Percentiles rank a stretch among this genome's conserved stretches.
Evolutionary conservation across 2,113 vertebrate species (phyloP).

Genomic region (Columbina picui): DNA sequence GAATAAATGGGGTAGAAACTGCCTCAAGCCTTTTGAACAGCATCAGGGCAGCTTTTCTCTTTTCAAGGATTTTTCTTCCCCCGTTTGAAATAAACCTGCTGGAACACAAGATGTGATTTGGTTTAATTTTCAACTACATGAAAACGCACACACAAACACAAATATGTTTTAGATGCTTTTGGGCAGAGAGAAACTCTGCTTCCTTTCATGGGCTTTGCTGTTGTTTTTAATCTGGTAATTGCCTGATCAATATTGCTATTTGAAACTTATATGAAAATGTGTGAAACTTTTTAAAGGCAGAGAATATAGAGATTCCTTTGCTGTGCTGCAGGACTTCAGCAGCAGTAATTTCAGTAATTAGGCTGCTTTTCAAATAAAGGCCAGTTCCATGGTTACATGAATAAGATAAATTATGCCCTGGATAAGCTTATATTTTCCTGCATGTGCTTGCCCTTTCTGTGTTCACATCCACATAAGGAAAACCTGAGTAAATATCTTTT

Average conservation of each 20-base stretch:
- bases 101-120: neutral
- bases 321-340: constrained; percentile 27
- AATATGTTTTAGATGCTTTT: neutral
- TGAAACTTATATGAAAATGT: constrained; percentile 22
- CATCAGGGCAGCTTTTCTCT: neutral
- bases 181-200: neutral
- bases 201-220: neutral
- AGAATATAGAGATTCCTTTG: neutral
- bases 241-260: constrained; percentile 44
- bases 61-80: neutral
- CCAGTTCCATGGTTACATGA: constrained; percentile 65
- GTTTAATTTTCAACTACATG: neutral
- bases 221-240: constrained; percentile 27
- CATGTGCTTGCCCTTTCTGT: constrained; percentile 55
- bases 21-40: constrained; percentile 48
- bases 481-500: constrained; percentile 37
- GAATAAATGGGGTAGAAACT: constrained; percentile 68
- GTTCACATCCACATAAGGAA: neutral
- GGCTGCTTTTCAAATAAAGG: constrained; percentile 74
- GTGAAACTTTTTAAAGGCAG: neutral
- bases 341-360: constrained; percentile 66
- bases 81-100: constrained; percentile 15
- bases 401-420: constrained; percentile 66
- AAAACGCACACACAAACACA: neutral
- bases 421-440: constrained; percentile 10